phyloP scores from a whole-genome alignment of 1,140 invertebrate genomes.

The Melanaphis sacchari region DNA sequence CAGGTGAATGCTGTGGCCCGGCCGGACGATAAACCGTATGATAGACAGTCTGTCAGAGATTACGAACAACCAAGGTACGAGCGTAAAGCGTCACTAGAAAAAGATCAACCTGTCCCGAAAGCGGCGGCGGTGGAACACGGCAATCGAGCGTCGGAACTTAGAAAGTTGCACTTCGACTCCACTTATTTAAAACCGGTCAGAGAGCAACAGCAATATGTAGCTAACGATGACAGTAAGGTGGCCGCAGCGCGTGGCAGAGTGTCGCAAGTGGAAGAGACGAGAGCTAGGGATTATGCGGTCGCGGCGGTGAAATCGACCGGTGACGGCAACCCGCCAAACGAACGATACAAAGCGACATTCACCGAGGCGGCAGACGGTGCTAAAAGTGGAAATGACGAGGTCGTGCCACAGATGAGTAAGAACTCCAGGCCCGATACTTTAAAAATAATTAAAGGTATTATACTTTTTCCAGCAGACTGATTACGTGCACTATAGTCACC shows the following conservation, averaged over 20 bases:
- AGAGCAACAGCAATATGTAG: not conserved
- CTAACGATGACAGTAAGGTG: not conserved
- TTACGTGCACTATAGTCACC: not conserved
- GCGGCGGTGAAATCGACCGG: not conserved
- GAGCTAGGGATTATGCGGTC: not conserved
- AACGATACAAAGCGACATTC: not conserved
- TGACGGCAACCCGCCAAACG: not conserved
- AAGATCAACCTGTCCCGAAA: not conserved
- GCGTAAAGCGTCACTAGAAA: not conserved
- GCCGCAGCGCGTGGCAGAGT: not conserved
- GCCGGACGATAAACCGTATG: not conserved
- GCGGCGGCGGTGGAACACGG: not conserved
- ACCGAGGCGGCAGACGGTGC: not conserved
- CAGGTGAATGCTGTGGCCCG: not conserved
- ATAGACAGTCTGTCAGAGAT: not conserved
- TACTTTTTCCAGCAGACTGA: no score
- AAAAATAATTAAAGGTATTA: slow-evolving; percentile 52
- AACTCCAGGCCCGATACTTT: slow-evolving; percentile 40
- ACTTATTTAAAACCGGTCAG: slow-evolving; percentile 22
- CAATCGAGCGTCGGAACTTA: not conserved
- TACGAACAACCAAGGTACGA: not conserved
- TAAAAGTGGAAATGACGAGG: not conserved
- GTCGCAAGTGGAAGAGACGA: no score
- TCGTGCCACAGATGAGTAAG: not conserved
- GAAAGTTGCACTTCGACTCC: slow-evolving; percentile 33